Evolutionary conservation across 1,140 invertebrate species (phyloP).

Genomic region (Trachymyrmex cornetzi): DNA sequence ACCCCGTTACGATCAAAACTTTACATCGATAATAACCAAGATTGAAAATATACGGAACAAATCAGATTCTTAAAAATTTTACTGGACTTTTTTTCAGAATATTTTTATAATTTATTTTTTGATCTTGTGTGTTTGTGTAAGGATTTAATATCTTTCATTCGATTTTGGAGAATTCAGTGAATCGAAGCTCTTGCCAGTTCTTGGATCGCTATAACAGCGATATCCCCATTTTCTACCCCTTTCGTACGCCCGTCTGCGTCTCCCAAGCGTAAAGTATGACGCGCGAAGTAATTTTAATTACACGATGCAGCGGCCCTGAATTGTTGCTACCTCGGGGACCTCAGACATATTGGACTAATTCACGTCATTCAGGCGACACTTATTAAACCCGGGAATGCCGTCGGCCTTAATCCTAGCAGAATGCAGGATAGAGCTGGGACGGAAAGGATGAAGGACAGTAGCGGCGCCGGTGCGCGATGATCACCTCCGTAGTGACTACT

Average conservation of each 20-base stretch:
- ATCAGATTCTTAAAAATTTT: not conserved
- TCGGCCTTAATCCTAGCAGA: conserved; percentile 79
- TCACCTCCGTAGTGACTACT: conserved; percentile 60
- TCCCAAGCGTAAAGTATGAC: conserved; percentile 79
- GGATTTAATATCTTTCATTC: conserved; percentile 17
- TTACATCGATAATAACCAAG: not conserved
- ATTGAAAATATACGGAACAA: not conserved
- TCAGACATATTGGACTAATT: conserved; percentile 83
- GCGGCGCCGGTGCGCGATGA: conserved; percentile 48
- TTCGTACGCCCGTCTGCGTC: conserved; percentile 12
- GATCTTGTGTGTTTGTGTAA: not conserved
- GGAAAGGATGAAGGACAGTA: conserved; percentile 8
- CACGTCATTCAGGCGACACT: conserved; percentile 81
- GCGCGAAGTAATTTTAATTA: conserved; percentile 83
- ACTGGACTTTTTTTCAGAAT: not conserved
- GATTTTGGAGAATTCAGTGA: conserved; percentile 21
- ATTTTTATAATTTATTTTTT: not conserved
- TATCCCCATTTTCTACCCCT: conserved; percentile 23
- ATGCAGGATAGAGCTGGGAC: conserved; percentile 70
- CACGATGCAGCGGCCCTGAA: conserved; percentile 79
- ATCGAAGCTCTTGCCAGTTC: not conserved
- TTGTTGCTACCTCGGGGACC: conserved; percentile 76
- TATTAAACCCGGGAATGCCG: conserved; percentile 83
- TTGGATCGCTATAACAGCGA: conserved; percentile 63
- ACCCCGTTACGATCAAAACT: not conserved